Conservation (phyloP, 2,797 vertebrate species). For the Coregonus suidteri region DNA sequence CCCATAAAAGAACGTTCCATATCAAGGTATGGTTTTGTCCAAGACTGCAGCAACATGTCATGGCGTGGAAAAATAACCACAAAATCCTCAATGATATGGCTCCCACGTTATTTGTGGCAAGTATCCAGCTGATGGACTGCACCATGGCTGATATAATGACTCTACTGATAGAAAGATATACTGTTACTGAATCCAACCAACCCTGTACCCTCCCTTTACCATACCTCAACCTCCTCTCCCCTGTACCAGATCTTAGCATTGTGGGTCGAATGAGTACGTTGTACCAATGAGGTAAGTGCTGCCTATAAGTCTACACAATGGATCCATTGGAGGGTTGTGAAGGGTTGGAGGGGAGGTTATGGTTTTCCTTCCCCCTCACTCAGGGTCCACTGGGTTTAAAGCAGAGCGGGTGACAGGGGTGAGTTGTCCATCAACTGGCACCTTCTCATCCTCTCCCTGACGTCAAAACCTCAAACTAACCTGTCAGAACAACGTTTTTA, state of each 20-base stretch:
- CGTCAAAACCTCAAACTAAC: background rate
- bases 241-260: conserved; percentile 32
- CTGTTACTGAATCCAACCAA: conserved; percentile 49
- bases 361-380: conserved; percentile 36
- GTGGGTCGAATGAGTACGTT: background rate
- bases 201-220: conserved; percentile 15
- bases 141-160: conserved; percentile 50
- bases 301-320: conserved; percentile 35
- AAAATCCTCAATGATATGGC: conserved; percentile 29
- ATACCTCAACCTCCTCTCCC: conserved; percentile 29
- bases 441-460: conserved; percentile 9
- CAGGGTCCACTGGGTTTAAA: conserved; percentile 13
- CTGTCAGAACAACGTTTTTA: conserved; percentile 13
- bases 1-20: conserved; percentile 31
- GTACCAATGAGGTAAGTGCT: conserved; percentile 56
- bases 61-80: conserved; percentile 14
- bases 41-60: conserved; percentile 34
- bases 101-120: conserved; percentile 50
- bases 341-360: conserved; percentile 13
- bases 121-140: conserved; percentile 59
- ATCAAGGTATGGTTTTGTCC: conserved; percentile 32
- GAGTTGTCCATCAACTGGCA: conserved; percentile 16
- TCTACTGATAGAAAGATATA: conserved; percentile 54
- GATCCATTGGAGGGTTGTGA: conserved; percentile 35
- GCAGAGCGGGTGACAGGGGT: conserved; percentile 26